phyloP scores from a whole-genome alignment of 2,113 vertebrate genomes.

The Saccopteryx leptura region DNA sequence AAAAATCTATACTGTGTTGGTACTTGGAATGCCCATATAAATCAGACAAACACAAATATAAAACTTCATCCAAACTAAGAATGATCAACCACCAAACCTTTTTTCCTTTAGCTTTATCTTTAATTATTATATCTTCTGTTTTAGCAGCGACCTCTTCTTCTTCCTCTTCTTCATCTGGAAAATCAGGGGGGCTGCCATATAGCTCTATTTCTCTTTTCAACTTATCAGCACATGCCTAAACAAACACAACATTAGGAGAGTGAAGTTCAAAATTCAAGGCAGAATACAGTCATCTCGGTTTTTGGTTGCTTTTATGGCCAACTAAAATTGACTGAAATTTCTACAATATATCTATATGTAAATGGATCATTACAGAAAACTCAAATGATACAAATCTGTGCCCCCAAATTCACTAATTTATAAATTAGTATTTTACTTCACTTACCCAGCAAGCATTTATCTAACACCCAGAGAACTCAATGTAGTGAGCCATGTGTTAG shows the following conservation, averaged over 20 bases:
- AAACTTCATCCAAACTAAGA: constrained; percentile 21
- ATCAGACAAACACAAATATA: constrained; percentile 9
- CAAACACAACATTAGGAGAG: not conserved
- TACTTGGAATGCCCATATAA: not conserved
- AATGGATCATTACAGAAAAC: constrained; percentile 12
- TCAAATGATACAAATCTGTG: constrained; percentile 13
- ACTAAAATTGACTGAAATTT: constrained; percentile 42
- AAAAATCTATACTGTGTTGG: not conserved
- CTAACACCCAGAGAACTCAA: not conserved
- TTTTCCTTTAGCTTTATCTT: constrained; percentile 98
- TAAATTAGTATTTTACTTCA: constrained; percentile 28
- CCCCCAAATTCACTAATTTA: constrained; percentile 50
- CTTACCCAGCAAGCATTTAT: constrained; percentile 48
- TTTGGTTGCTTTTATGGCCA: not conserved
- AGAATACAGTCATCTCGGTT: not conserved
- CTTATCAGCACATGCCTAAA: constrained; percentile 98
- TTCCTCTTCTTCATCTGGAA: constrained; percentile 97
- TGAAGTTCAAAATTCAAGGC: constrained; percentile 52
- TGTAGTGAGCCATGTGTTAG: not conserved
- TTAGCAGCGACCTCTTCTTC: constrained; percentile 90
- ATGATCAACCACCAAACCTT: constrained; percentile 89
- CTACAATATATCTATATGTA: not conserved
- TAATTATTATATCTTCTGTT: constrained; percentile 93
- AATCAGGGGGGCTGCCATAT: constrained; percentile 96
- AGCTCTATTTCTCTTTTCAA: constrained; percentile 98